Conservation (phyloP, 53 echinoderm and acorn worm species). For the Arbacia lixula region DNA sequence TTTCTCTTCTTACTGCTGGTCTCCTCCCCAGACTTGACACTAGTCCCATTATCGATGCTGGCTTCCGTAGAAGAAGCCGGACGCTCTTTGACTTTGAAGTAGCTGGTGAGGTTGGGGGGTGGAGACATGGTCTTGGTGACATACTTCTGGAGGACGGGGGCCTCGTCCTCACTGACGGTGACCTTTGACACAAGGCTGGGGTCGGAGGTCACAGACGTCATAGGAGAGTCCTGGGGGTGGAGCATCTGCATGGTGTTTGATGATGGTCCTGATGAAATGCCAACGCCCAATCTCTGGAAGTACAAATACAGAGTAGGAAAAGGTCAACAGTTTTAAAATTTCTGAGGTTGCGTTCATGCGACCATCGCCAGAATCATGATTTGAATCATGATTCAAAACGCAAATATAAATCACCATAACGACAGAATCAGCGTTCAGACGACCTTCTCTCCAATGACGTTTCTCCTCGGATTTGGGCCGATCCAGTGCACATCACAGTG, state of each 20-base stretch:
- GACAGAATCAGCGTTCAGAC: too few relatives aligned
- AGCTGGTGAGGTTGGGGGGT: conserved; percentile 78
- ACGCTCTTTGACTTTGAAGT: conserved; percentile 71
- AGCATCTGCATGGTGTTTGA: conserved; percentile 55
- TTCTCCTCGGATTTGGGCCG: too few relatives aligned
- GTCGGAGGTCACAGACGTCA: conserved; percentile 31
- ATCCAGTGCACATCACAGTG: too few relatives aligned
- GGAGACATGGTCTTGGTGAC: conserved; percentile 88
- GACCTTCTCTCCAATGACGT: too few relatives aligned
- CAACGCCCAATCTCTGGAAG: conserved; percentile 18
- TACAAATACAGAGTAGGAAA: neutral
- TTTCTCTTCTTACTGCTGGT: neutral
- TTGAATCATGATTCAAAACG: too few relatives aligned
- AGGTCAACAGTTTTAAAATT: too few relatives aligned
- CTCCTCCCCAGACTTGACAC: neutral
- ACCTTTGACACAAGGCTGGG: conserved; percentile 44
- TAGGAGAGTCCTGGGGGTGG: conserved; percentile 10
- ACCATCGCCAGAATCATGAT: too few relatives aligned
- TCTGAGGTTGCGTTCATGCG: too few relatives aligned
- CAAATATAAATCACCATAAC: too few relatives aligned
- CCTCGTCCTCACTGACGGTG: conserved; percentile 66
- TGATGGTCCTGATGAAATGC: neutral
- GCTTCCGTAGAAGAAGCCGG: neutral
- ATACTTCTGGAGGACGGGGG: conserved; percentile 68
- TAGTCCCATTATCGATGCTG: neutral